phyloP scores from a whole-genome alignment of 2,797 vertebrate genomes.

The Lagocephalus sceleratus region DNA sequence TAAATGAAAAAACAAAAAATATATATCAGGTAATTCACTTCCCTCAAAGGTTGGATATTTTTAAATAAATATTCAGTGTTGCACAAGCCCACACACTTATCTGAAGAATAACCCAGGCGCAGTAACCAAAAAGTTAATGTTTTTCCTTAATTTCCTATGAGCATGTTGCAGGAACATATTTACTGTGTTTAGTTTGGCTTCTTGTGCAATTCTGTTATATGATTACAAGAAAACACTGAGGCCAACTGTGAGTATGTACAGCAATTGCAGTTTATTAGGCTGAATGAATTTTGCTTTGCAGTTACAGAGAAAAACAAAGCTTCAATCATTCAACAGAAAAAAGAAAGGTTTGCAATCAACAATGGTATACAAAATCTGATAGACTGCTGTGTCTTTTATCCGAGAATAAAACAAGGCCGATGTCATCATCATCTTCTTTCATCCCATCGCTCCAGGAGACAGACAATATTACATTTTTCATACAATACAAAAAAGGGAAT shows the following conservation, averaged over 20 bases:
- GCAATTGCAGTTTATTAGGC: conserved; percentile 64
- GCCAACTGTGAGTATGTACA: conserved; percentile 64
- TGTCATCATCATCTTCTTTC: conserved; percentile 29
- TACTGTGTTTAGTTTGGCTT: no score
- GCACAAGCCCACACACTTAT: no score
- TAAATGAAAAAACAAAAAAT: no score
- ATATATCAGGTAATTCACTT: no score
- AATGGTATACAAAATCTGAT: conserved; percentile 60
- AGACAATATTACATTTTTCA: conserved; percentile 50
- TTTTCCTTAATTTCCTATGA: no score
- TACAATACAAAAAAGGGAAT: conserved; percentile 66
- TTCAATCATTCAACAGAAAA: conserved; percentile 35
- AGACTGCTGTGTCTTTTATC: conserved; percentile 21
- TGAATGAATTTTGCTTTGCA: conserved; percentile 28
- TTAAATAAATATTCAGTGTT: no score
- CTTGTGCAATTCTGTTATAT: not conserved
- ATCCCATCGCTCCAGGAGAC: conserved; percentile 24
- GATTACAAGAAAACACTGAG: not conserved
- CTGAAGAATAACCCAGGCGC: no score
- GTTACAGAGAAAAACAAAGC: conserved; percentile 47
- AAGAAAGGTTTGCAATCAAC: conserved; percentile 35
- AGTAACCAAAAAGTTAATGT: no score
- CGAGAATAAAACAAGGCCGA: conserved; percentile 29
- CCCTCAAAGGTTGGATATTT: no score
- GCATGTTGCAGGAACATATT: no score